Conservation (phyloP, 2,888 invertebrate species). For the Volucella inflata region DNA sequence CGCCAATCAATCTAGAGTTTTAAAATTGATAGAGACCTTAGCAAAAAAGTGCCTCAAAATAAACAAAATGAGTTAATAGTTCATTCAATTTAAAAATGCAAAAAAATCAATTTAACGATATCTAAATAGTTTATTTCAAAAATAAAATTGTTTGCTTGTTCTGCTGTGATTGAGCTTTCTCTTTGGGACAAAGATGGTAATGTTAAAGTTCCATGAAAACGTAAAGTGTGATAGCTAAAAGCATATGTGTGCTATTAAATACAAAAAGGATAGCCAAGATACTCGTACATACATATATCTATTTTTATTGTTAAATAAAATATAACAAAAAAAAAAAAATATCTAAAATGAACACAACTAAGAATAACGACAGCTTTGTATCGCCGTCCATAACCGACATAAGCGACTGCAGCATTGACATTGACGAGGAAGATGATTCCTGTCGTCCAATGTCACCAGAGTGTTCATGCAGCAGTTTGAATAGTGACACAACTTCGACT, state of each 20-base stretch:
- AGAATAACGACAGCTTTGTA: slow-evolving; percentile 70
- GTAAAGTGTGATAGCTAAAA: slow-evolving; percentile 61
- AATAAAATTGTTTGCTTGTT: slow-evolving; percentile 25
- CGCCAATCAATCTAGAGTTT: slow-evolving; percentile 15
- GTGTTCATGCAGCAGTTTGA: slow-evolving; percentile 76
- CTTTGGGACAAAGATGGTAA: slow-evolving; percentile 2
- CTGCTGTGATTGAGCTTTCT: slow-evolving; percentile 50
- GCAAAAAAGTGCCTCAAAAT: slow-evolving; percentile 52
- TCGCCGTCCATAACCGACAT: slow-evolving; percentile 77
- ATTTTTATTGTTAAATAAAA: slow-evolving; percentile 15
- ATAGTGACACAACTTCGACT: slow-evolving; percentile 75
- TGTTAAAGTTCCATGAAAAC: slow-evolving; percentile 49
- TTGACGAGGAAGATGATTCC: slow-evolving; percentile 79
- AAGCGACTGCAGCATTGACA: slow-evolving; percentile 80
- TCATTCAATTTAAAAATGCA: not conserved
- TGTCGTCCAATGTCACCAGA: slow-evolving; percentile 73
- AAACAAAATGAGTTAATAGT: slow-evolving; percentile 44
- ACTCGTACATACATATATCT: slow-evolving; percentile 2
- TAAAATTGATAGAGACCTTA: slow-evolving; percentile 35
- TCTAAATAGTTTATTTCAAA: slow-evolving; percentile 2
- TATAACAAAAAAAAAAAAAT: slow-evolving; percentile 17
- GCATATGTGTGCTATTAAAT: slow-evolving; percentile 56
- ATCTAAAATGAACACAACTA: slow-evolving; percentile 51
- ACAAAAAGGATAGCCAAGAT: not conserved
- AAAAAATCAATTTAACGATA: slow-evolving; percentile 4